A percentile compares a stretch with the other conserved stretches of the same genome.
Evolutionary conservation across 2,113 vertebrate species (phyloP).

Genomic region (Brienomyrus brachyistius): DNA sequence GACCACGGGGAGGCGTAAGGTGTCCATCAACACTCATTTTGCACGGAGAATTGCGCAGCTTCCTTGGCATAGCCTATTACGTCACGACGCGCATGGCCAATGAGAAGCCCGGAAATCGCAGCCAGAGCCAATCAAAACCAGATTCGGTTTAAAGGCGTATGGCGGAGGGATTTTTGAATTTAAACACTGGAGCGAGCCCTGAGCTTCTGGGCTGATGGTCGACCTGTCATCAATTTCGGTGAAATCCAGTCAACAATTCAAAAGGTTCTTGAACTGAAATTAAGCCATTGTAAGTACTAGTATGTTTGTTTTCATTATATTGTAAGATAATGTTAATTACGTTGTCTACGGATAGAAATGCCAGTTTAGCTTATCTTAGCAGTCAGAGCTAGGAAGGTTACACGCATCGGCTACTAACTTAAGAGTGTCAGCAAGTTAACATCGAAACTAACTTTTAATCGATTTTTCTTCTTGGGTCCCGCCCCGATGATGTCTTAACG

Average conservation of each 20-base stretch:
- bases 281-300: slow-evolving; percentile 2
- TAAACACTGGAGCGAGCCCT: slow-evolving; percentile 13
- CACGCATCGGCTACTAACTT: not conserved
- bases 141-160: slow-evolving; percentile 47
- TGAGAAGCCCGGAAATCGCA: not conserved
- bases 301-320: not conserved
- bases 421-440: not conserved
- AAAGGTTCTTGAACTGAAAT: not conserved
- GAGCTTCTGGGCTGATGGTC: not conserved
- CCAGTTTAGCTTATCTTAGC: not conserved
- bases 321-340: not conserved
- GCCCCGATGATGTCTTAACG: not conserved
- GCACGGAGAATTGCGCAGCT: not conserved
- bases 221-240: not conserved
- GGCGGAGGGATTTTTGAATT: slow-evolving; percentile 63
- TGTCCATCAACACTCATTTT: not conserved
- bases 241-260: not conserved
- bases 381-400: not conserved
- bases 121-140: slow-evolving; percentile 47
- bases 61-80: not conserved
- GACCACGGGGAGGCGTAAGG: no score
- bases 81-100: slow-evolving; percentile 43
- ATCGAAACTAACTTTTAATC: not conserved
- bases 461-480: not conserved
- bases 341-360: not conserved